phyloP scores from a whole-genome alignment of 2,888 invertebrate genomes.

The Volucella zonaria region DNA sequence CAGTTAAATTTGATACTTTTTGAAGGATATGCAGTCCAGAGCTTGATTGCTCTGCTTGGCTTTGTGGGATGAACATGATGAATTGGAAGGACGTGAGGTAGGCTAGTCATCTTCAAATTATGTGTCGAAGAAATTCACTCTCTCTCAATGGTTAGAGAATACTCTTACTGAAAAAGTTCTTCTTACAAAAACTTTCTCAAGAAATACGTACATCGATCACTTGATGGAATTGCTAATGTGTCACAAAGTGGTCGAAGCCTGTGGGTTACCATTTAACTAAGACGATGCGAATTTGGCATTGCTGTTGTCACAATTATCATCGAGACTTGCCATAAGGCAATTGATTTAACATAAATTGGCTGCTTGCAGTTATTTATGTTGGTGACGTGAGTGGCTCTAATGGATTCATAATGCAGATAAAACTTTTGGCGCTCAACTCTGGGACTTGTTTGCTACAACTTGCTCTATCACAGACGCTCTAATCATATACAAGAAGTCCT shows the following conservation, averaged over 20 bases:
- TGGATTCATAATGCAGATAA: constrained; percentile 85
- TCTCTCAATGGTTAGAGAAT: constrained; percentile 86
- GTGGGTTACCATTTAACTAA: constrained; percentile 83
- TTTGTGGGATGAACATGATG: constrained; percentile 91
- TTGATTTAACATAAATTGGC: constrained; percentile 89
- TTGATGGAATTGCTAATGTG: constrained; percentile 83
- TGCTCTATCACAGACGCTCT: constrained; percentile 89
- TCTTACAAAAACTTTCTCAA: constrained; percentile 78
- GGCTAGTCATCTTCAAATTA: constrained; percentile 83
- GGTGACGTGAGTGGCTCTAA: constrained; percentile 84
- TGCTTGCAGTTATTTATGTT: constrained; percentile 87
- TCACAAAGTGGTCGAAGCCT: constrained; percentile 85
- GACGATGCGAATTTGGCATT: constrained; percentile 86
- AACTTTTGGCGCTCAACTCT: constrained; percentile 87
- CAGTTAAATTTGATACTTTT: constrained; percentile 77
- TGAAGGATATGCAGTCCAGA: constrained; percentile 82
- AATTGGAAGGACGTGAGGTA: constrained; percentile 83
- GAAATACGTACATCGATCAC: constrained; percentile 79
- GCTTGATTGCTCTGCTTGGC: constrained; percentile 91
- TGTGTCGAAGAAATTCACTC: constrained; percentile 85
- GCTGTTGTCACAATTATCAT: constrained; percentile 86
- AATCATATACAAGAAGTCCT: constrained; percentile 88
- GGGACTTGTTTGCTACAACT: constrained; percentile 88
- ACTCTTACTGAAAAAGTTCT: constrained; percentile 83
- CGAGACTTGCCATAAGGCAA: too few relatives aligned